Base-by-base conservation (phyloP, 2,888 invertebrate genomes). In the Dusona sp. region DNA sequence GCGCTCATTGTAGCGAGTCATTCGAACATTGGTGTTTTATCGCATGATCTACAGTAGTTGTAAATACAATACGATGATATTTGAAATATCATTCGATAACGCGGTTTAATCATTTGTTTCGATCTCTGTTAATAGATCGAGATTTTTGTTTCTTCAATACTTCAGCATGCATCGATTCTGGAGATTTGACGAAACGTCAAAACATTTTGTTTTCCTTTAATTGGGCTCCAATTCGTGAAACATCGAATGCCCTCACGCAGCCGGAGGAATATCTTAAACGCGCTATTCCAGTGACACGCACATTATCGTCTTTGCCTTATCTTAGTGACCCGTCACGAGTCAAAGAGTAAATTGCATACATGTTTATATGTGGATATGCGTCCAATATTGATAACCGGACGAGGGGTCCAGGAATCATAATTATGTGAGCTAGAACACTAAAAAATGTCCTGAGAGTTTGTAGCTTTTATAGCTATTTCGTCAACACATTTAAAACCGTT, bases 251-350 rank as follows among this genome's bases (percentile, higher is more conserved):
- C 11, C 11, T 48, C 48, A 19, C n/a, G 19, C 61, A 16, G 6
- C 61, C 16, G 61, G 29, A 1, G 1, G 61, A 42, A 42, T 48
- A 29, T 22, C 45, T 48, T 29, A n/a, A 22, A 48, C n/a, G 48
- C 51, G 33, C 67, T 25, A 51, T 38, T 67, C 48, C 54, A 57
- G 9, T 25, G 36, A 25, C 25, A 16, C 77, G n/a, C 48, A 36
- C 57, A 42, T 22, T 68, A 38, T 73, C 42, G 42, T 61, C 82
- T 68, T 33, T 25, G 65, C 78, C 86, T 86, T 86, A 86, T 86
- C 86, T 83, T 65, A 11, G 29, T 86, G 86, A 86, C 86, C 86
- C 68, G 79, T 83, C 79, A 65, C 61, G 45, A 65, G 42, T 65
- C 45, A 68, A 82, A 79, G 68, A 68, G 38, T 68, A 73, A 78